Base-by-base conservation (phyloP, 2,888 invertebrate species). In the Esperia sulphurella region DNA sequence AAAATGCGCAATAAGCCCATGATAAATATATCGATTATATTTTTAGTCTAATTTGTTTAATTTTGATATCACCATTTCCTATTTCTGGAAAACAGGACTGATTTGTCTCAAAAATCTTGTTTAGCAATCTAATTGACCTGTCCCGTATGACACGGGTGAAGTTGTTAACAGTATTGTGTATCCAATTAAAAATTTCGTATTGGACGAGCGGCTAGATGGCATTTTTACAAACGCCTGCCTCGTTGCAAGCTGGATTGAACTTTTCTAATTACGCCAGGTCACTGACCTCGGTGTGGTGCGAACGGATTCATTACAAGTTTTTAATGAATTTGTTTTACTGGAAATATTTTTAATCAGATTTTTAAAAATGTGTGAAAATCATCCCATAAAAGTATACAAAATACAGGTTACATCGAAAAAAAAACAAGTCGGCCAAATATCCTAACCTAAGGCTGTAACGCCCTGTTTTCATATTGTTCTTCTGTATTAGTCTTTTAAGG, bases 191-290 rank as follows among this genome's bases (percentile, higher is more conserved):
- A 69, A 56, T 65, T 66, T 58, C 59, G 65, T 41, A 21, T 28
- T 33, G 61, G 64, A 61, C 59, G 60, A 42, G 53, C 56, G 50
- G 52, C 57, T 65, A 67, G 61, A 68, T 70, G 68, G 61, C 61
- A 69, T 71, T 75, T 78, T 71, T 68, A 69, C 59, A 59, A 64
- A 63, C 62, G 55, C 53, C 39, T 41, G 37, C 21, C 21, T 21
- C 14, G 31, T 14, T 14, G 42, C 42, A 31, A 13, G 45, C 45
- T 49, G 55, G 53, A 52, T 61, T 59, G 54, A 80, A 79, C 69
- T 81, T 81, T 81, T 80, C 75, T 82, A 79, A 82, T 82, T 78
- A 80, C 61, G 10, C 41, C 47, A 53, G 61, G 62, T 57, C 59
- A 37, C 46, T 49, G 49, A 51, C 50, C 49, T 13, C 38, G 41